Conservation (phyloP, 2,113 vertebrate genomes). For the Sinocyclocheilus maitianheensis region DNA sequence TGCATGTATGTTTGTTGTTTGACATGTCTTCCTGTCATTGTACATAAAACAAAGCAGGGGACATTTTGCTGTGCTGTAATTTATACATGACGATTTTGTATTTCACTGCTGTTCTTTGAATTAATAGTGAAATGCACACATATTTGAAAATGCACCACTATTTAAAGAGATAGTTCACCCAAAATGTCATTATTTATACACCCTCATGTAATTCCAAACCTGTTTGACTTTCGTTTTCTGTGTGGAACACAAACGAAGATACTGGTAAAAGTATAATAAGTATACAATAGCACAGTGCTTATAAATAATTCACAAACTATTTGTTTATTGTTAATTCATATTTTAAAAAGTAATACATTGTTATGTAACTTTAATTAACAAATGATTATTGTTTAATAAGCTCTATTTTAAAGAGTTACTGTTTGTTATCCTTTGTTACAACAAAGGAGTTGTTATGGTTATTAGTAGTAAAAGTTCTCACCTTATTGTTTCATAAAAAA, state of each 20-base stretch:
- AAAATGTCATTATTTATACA: background rate
- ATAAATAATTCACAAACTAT: background rate
- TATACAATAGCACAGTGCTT: background rate
- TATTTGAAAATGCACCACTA: background rate
- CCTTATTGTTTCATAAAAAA: background rate
- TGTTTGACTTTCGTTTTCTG: background rate
- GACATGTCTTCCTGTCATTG: background rate
- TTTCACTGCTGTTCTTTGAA: background rate
- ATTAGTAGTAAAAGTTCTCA: background rate
- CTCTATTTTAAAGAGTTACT: background rate
- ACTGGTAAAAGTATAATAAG: background rate
- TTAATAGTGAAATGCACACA: background rate
- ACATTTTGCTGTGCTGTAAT: background rate
- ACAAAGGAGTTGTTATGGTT: background rate
- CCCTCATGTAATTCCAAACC: background rate
- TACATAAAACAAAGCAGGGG: background rate
- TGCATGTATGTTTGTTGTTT: background rate
- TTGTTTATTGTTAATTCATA: background rate
- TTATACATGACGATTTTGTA: background rate
- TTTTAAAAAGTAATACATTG: background rate
- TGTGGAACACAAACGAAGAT: background rate
- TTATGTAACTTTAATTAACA: background rate
- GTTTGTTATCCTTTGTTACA: background rate
- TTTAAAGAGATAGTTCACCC: background rate
- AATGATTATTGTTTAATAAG: background rate